Conservation (phyloP, 2,797 vertebrate species). For the Phrynocephalus forsythii region DNA sequence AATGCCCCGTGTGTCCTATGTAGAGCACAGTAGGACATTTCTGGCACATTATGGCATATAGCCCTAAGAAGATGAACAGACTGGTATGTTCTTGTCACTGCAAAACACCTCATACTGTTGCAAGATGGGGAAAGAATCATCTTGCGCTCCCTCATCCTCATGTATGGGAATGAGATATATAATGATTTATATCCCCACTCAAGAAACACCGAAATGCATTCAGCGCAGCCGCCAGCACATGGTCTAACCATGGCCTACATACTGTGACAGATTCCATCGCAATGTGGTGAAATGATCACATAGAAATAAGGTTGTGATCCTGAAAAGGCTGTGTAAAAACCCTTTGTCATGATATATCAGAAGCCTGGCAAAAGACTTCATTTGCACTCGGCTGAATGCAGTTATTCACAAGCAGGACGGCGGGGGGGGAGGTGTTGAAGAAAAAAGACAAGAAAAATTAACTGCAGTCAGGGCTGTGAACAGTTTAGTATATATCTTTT, state of each 20-base stretch:
- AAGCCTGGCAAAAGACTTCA: constrained; percentile 15
- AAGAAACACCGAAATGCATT: fast-evolving
- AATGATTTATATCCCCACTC: no score
- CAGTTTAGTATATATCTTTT: constrained; percentile 15
- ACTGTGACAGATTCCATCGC: background rate
- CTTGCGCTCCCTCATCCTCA: background rate
- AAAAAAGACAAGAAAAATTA: background rate
- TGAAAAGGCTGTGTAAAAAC: constrained; percentile 22
- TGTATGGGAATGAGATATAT: fast-evolving
- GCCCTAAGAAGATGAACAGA: no score
- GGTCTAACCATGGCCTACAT: background rate
- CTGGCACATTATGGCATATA: no score
- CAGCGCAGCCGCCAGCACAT: background rate
- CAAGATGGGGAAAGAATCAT: no score
- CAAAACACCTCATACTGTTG: no score
- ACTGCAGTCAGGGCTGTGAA: constrained; percentile 6
- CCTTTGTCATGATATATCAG: background rate
- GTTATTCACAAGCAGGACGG: constrained; percentile 10
- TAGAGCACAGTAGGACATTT: no score
- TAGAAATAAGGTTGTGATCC: constrained; percentile 25
- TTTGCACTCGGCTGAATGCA: constrained; percentile 14
- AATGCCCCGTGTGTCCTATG: no score
- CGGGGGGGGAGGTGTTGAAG: background rate
- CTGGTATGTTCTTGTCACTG: no score
- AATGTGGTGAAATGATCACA: background rate